phyloP scores from a whole-genome alignment of 2,888 invertebrate species.

The Trichogramma dendrolimi region DNA sequence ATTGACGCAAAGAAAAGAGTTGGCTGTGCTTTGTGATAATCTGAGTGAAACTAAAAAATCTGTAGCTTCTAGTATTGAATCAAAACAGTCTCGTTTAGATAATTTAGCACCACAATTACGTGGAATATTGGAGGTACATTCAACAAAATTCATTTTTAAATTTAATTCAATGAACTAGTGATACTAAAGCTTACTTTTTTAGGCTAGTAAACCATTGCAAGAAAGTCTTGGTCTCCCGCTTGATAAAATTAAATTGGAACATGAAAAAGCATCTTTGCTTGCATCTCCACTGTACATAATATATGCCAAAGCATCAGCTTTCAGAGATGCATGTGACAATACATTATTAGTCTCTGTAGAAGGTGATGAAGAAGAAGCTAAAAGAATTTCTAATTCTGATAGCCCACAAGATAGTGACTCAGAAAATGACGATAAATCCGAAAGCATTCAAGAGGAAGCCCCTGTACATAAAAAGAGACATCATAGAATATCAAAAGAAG shows the following conservation, averaged over 20 bases:
- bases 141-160: conserved; percentile 15
- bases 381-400: conserved; percentile 54
- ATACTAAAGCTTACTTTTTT: conserved; percentile 37
- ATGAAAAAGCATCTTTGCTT: conserved; percentile 69
- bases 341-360: conserved; percentile 51
- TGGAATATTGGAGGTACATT: conserved; percentile 60
- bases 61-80: conserved; percentile 70
- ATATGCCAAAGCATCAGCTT: conserved; percentile 80
- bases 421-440: conserved; percentile 59
- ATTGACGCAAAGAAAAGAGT: conserved; percentile 77
- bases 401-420: conserved; percentile 66
- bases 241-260: conserved; percentile 74
- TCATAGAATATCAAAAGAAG: conserved; percentile 62
- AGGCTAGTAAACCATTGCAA: conserved; percentile 84
- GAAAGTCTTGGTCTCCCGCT: conserved; percentile 78
- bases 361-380: conserved; percentile 55
- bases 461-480: conserved; percentile 62
- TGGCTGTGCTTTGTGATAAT: conserved; percentile 72
- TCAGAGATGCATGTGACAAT: conserved; percentile 70
- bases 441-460: conserved; percentile 53
- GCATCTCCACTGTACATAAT: conserved; percentile 81
- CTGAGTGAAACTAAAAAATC: conserved; percentile 73
- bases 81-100: conserved; percentile 71
- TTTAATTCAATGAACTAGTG: conserved; percentile 1
- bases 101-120: conserved; percentile 77